phyloP scores from a whole-genome alignment of 1,140 invertebrate species.

The Caenorhabditis brenneri region DNA sequence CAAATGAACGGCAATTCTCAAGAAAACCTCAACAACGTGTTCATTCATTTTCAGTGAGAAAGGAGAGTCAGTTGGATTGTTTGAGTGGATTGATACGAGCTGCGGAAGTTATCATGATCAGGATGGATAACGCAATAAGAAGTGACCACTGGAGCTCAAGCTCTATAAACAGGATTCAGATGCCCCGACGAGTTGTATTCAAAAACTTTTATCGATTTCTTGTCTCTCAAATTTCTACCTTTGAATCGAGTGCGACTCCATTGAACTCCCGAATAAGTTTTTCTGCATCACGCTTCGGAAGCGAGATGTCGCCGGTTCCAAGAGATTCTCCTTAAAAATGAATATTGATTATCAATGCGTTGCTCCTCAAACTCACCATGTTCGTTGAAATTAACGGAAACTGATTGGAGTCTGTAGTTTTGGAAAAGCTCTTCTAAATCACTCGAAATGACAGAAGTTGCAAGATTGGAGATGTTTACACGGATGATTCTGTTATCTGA shows the following conservation, averaged over 20 bases:
- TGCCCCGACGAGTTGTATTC: conserved; percentile 7
- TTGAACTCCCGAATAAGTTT: conserved; percentile 34
- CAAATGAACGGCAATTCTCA: conserved; percentile 26
- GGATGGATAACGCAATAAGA: not conserved
- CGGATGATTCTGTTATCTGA: conserved; percentile 34
- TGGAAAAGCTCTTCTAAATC: conserved; percentile 52
- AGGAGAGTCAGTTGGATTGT: not conserved
- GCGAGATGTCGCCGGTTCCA: conserved; percentile 50
- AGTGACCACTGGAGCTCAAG: not conserved
- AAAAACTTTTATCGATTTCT: conserved; percentile 7
- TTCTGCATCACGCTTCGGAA: conserved; percentile 33
- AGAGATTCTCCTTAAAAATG: conserved; percentile 39
- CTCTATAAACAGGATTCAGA: conserved; percentile 20
- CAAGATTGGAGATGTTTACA: conserved; percentile 52
- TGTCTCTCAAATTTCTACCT: conserved; percentile 4
- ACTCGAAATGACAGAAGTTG: conserved; percentile 43
- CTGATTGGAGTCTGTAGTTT: conserved; percentile 26
- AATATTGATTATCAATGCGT: not conserved
- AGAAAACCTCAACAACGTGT: not conserved
- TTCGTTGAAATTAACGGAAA: conserved; percentile 50
- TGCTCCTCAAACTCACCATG: conserved; percentile 9
- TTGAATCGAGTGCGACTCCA: conserved; percentile 49
- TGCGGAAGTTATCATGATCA: not conserved
- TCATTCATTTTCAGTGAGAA: not conserved
- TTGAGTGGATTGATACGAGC: not conserved